Evolutionary conservation across 2,797 vertebrate genomes (phyloP).

Genomic region (Apogon hyalosoma): DNA sequence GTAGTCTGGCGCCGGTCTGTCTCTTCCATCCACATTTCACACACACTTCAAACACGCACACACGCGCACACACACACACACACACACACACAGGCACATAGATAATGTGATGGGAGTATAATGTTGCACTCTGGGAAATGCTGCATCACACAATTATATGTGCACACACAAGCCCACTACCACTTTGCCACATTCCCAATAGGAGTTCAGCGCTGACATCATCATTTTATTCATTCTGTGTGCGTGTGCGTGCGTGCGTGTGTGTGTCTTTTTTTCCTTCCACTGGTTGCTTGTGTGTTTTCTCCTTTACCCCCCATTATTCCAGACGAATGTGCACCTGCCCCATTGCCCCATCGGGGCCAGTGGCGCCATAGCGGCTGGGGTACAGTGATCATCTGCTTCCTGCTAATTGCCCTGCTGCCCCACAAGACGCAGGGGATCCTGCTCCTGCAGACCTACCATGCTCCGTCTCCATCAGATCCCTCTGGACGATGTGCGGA

Average conservation of each 20-base stretch:
- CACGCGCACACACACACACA: slow-evolving; percentile 34
- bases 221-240: slow-evolving; percentile 80
- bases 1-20: slow-evolving; percentile 88
- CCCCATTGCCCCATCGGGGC: slow-evolving; percentile 79
- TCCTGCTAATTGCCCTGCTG: slow-evolving; percentile 84
- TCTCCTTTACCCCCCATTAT: slow-evolving; percentile 64
- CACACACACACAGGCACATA: slow-evolving; percentile 29
- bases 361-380: slow-evolving; percentile 82
- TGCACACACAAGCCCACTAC: slow-evolving; percentile 49
- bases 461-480: slow-evolving; percentile 50
- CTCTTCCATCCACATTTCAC: slow-evolving; percentile 75
- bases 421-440: slow-evolving; percentile 76
- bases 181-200: slow-evolving; percentile 63
- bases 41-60: slow-evolving; percentile 40
- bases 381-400: slow-evolving; percentile 84
- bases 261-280: slow-evolving; percentile 29
- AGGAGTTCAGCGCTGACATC: slow-evolving; percentile 86
- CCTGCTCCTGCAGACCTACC: slow-evolving; percentile 39
- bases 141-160: slow-evolving; percentile 77
- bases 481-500: slow-evolving; percentile 41
- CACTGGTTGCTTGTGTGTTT: slow-evolving; percentile 54
- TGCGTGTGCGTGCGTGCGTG: slow-evolving; percentile 48
- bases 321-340: slow-evolving; percentile 85
- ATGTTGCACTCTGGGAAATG: slow-evolving; percentile 81
- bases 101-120: slow-evolving; percentile 77